These are phyloP conservation scores for Drosophila willistoni DNA, from an alignment of 1,140 invertebrate genomes.

Conservation along the genomic window DNA sequence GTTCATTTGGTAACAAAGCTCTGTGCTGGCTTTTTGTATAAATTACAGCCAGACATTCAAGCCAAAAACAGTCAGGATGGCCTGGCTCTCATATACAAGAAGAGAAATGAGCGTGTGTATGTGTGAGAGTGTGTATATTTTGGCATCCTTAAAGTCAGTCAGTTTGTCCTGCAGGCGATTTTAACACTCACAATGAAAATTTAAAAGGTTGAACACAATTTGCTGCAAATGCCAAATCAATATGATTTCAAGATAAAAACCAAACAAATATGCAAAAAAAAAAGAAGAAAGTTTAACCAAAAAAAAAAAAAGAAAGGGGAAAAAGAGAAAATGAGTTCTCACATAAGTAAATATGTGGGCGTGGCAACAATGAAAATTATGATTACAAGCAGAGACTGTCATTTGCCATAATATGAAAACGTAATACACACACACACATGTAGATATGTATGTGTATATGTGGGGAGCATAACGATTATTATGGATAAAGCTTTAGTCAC, in stretches of 20 bases:
- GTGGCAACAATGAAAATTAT: conserved; percentile 61
- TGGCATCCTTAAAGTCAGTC: conserved; percentile 48
- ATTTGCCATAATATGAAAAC: conserved; percentile 54
- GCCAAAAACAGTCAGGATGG: conserved; percentile 15
- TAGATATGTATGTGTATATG: background rate
- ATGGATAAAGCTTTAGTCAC: conserved; percentile 53
- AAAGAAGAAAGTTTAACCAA: conserved; percentile 28
- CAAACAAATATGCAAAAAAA: conserved; percentile 26
- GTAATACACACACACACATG: background rate
- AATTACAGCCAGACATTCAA: conserved; percentile 53
- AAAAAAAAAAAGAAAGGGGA: background rate
- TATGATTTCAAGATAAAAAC: conserved; percentile 58
- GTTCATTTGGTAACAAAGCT: conserved; percentile 60
- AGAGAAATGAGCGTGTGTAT: conserved; percentile 13
- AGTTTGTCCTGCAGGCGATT: conserved; percentile 33
- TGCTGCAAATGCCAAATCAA: conserved; percentile 50
- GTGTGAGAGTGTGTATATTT: conserved; percentile 8
- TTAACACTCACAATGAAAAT: conserved; percentile 31
- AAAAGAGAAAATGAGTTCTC: conserved; percentile 3
- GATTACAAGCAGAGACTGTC: conserved; percentile 59
- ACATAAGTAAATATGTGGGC: conserved; percentile 51
- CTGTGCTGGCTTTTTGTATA: conserved; percentile 54
- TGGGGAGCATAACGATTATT: conserved; percentile 60
- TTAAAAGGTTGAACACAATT: conserved; percentile 48
- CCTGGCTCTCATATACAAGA: conserved; percentile 21